Percentiles rank a stretch among this genome's conserved stretches.
phyloP scores from a whole-genome alignment of 2,113 vertebrate genomes.

The Aleadryas rufinucha region DNA sequence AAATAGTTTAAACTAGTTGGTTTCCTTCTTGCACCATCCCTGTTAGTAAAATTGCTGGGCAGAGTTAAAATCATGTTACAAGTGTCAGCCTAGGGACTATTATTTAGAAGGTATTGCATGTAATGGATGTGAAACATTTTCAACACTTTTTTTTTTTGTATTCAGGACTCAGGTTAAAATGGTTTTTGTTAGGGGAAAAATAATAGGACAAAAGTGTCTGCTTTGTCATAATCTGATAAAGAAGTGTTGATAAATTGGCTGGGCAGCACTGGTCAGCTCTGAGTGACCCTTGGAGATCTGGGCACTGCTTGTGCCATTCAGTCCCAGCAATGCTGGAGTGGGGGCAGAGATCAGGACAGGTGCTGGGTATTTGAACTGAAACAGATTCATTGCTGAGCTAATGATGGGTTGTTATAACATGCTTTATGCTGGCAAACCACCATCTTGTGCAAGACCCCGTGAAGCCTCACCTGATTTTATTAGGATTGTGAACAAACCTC shows the following conservation, averaged over 20 bases:
- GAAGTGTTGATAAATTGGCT: not conserved
- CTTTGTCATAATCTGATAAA: not conserved
- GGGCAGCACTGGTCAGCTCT: not conserved
- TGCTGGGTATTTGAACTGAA: not conserved
- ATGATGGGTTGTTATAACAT: not conserved
- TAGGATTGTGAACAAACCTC: not conserved
- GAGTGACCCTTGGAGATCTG: not conserved
- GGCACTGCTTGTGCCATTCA: not conserved
- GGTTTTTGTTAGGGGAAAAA: not conserved
- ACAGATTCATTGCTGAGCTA: not conserved
- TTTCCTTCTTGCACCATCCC: not conserved
- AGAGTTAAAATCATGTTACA: not conserved
- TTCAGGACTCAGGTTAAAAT: not conserved
- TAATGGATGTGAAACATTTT: not conserved
- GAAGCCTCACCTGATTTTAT: not conserved
- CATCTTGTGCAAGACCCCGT: not conserved
- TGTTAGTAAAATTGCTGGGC: not conserved
- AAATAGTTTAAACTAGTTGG: not conserved
- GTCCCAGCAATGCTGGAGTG: not conserved
- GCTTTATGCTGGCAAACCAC: not conserved
- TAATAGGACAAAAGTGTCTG: not conserved
- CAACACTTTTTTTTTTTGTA: not conserved
- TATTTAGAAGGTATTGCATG: not conserved
- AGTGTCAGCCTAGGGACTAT: not conserved
- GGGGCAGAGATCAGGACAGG: not conserved